Base-by-base conservation (phyloP, 92 coral and sea anemone genomes). In the Isaurus tuberculatus region DNA sequence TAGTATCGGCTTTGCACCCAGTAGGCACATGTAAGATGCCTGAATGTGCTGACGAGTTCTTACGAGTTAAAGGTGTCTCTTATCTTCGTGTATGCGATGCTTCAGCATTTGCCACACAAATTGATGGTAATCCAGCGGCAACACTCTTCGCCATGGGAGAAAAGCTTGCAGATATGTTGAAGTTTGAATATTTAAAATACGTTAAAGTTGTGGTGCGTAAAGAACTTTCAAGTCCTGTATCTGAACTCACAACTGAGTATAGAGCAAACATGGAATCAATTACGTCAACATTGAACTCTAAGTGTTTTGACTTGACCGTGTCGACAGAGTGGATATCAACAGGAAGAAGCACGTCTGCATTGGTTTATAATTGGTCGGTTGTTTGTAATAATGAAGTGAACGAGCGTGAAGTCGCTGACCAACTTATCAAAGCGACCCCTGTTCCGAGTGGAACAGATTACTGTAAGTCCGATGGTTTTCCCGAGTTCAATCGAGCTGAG, bases 11-110 rank as follows among this genome's bases (percentile, higher is more conserved):
- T 7, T 28, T 86, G 68, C 89, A 86, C 44, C 89, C 89, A 7
- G 89, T 75, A n/a, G 68, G 89, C 29, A 86, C 89, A 23, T 86
- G 89, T 75, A 65, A 69, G 23, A 86, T 86, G 89, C 89, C 89
- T 1, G 85, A 86, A 8, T 86, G 89, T 30, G 84, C 72, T 2
- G 89, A 86, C 84, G 70, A 78, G 25, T 67, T 46, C 72, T 68
- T 86, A 23, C 8, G 79, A 32, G 89, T 86, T 49, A 86, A 69
- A 61, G 46, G 66, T 4, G 89, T 86, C 22, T 69, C 89, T 30
- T 33, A 55, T 26, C 85, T 86, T 33, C 73, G 89, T 46, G 64
- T 86, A 27, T 86, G 89, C 65, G 89, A 86, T 67, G 72, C 89
- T 14, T 86, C 89, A 0, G 89, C 89, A 8, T 86, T 86, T 25